Percentiles rank a stretch among this genome's conserved stretches.
phyloP scores from a whole-genome alignment of 1,140 invertebrate species.

The Manduca sexta region DNA sequence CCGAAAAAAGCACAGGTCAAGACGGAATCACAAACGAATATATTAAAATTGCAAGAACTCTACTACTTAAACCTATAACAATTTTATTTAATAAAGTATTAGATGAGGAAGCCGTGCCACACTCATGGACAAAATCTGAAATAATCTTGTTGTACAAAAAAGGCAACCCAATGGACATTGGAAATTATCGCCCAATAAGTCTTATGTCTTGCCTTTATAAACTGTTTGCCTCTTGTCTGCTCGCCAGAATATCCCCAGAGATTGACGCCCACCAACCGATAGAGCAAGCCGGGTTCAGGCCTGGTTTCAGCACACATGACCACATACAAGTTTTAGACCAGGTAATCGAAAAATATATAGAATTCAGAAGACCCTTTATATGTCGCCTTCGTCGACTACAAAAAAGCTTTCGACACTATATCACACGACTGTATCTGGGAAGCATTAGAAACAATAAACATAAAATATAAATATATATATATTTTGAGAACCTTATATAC shows the following conservation, averaged over 20 bases:
- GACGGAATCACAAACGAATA: conserved; percentile 4
- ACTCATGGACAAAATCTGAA: not conserved
- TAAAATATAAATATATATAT: conserved; percentile 18
- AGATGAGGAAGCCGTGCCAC: not conserved
- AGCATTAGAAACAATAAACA: conserved; percentile 1
- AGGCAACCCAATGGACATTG: conserved; percentile 1
- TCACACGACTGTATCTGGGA: conserved; percentile 6
- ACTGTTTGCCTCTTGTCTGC: conserved; percentile 3
- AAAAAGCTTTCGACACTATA: conserved; percentile 6
- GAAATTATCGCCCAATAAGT: conserved; percentile 4
- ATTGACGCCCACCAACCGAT: conserved; percentile 5
- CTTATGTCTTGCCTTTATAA: conserved; percentile 2
- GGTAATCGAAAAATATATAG: conserved; percentile 7
- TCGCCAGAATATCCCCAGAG: conserved; percentile 1
- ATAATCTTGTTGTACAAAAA: conserved; percentile 6
- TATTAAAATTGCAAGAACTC: conserved; percentile 1
- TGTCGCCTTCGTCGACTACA: conserved; percentile 9
- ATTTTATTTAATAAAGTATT: conserved; percentile 3
- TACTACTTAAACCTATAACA: conserved; percentile 2
- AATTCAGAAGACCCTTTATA: conserved; percentile 8
- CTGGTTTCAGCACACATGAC: conserved; percentile 5
- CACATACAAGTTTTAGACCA: conserved; percentile 7
- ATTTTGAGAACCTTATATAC: conserved; percentile 20
- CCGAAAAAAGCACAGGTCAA: not conserved
- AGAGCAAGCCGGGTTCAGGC: conserved; percentile 6